Evolutionary conservation across 2,113 vertebrate genomes (phyloP).

Genomic region (Columba janthina): DNA sequence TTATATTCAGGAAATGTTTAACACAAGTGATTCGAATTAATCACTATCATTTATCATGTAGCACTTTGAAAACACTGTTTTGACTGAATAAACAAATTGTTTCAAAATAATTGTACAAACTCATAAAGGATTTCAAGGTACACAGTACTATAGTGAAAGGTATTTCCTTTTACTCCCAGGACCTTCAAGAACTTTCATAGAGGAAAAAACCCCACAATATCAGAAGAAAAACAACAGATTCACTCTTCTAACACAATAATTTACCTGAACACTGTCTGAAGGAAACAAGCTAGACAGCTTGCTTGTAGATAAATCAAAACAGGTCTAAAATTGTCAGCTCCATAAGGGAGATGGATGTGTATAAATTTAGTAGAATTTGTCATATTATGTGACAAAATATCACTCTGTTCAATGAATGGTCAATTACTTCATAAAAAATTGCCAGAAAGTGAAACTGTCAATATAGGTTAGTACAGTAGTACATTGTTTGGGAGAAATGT

Average conservation of each 20-base stretch:
- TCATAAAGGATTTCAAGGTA: not conserved
- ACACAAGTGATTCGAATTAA: not conserved
- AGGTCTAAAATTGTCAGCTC: not conserved
- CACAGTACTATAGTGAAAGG: not conserved
- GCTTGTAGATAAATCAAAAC: not conserved
- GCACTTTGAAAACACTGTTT: not conserved
- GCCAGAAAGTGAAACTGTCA: not conserved
- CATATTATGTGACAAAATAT: not conserved
- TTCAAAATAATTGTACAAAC: not conserved
- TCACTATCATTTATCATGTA: not conserved
- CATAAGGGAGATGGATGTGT: not conserved
- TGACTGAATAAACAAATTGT: not conserved
- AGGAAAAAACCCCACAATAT: accelerated
- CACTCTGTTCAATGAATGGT: not conserved
- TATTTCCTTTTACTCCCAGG: not conserved
- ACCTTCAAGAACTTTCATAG: not conserved
- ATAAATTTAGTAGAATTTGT: not conserved
- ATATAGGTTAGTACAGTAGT: not conserved
- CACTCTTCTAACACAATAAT: not conserved
- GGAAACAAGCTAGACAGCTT: not conserved
- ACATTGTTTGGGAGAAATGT: not conserved
- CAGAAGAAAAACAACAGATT: not conserved
- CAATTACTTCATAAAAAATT: not conserved
- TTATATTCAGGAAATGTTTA: not conserved
- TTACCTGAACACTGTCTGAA: not conserved